Conservation (phyloP, 92 coral and sea anemone genomes). For the Porites cylindrica region DNA sequence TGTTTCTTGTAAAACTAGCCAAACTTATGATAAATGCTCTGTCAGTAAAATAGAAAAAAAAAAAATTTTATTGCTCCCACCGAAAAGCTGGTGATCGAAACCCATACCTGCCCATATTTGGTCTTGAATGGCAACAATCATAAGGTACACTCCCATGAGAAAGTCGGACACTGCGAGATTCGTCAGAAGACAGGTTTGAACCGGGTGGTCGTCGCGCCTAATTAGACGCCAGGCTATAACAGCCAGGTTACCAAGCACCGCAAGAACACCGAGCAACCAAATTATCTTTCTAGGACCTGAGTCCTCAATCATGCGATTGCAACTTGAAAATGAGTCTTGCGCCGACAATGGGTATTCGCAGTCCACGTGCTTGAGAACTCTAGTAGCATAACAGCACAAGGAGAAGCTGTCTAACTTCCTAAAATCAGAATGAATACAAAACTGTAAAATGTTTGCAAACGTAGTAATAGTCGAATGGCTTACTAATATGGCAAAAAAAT, state of each 20-base stretch:
- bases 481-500: background rate
- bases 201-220: constrained; percentile 64
- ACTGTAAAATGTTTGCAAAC: background rate
- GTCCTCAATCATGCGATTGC: constrained; percentile 69
- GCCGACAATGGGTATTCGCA: constrained; percentile 40
- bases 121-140: constrained; percentile 72
- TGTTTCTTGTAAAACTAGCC: background rate
- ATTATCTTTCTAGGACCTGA: constrained; percentile 55
- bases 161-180: constrained; percentile 75
- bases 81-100: background rate
- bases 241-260: constrained; percentile 59
- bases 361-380: constrained; percentile 10
- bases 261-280: constrained; percentile 74
- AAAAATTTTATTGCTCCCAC: too few relatives aligned
- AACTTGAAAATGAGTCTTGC: constrained; percentile 67
- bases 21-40: background rate
- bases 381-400: constrained; percentile 74
- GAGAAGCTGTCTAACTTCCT: constrained; percentile 76
- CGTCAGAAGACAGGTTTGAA: constrained; percentile 75
- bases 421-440: background rate
- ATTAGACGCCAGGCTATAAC: constrained; percentile 63
- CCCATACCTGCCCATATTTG: constrained; percentile 32
- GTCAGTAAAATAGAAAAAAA: background rate
- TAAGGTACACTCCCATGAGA: constrained; percentile 68
- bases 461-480: background rate